Base-by-base conservation (phyloP, 64 coral and sea anemone species). In the Stylophora pistillata region DNA sequence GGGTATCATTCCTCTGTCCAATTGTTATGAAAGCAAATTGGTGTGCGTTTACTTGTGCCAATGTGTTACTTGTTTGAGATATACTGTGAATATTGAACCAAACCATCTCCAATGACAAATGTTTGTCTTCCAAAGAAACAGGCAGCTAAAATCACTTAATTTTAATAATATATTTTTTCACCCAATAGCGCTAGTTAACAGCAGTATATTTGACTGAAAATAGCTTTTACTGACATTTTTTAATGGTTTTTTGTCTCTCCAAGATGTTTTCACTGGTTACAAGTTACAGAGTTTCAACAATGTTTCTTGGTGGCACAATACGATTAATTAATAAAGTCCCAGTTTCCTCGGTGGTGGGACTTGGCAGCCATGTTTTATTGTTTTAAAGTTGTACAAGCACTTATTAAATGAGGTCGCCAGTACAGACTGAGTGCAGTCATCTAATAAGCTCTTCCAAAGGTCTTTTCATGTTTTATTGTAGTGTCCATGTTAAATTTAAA, bases 401-500 rank as follows among this genome's bases (percentile, higher is more conserved):
- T n/a, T n/a, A n/a, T n/a, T n/a, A n/a, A n/a, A n/a, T n/a, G n/a
- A n/a, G n/a, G n/a, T n/a, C n/a, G n/a, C n/a, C n/a, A n/a, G n/a
- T n/a, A n/a, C n/a, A n/a, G n/a, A n/a, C n/a, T n/a, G n/a, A n/a
- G n/a, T n/a, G n/a, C 56, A 58, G 56, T 58, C 56, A 76, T 76
- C 73, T 7, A 79, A 79, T 78, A 89, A 30, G 72, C 87, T 77
- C 76, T 27, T 63, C 87, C 76, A 72, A 89, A 89, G 62, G 77
- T 78, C 58, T 71, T 61, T 65, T 57, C 87, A 89, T 89, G 55
- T 61, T 30, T 30, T 37, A 89, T 89, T 23, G 87, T 61, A 37
- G 77, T 78, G 76, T 81, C 71, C 62, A 89, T 81, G 41, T 79
- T 90, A 58, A 33, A 81, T 81, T 82, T 81, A 54, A 89, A 89